These are phyloP conservation scores for Catotricha subobsoleta DNA, from an alignment of 2,888 invertebrate species.

Conservation along the genomic window DNA sequence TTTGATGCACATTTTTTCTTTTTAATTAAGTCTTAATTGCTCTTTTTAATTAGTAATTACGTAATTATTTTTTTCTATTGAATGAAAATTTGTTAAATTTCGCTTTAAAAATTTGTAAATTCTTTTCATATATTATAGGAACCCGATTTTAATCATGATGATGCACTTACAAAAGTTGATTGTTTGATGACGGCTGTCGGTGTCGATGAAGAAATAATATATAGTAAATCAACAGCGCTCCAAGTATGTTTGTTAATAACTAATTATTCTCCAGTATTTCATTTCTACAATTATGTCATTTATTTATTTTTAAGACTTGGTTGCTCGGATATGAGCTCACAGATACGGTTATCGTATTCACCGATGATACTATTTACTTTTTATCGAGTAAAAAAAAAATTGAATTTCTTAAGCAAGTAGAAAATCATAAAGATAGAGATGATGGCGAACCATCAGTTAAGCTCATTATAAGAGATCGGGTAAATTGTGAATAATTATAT, in stretches of 20 bases:
- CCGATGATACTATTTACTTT: slow-evolving; percentile 70
- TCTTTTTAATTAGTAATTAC: background rate
- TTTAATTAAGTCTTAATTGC: background rate
- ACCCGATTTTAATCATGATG: slow-evolving; percentile 44
- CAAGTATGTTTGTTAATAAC: slow-evolving; percentile 40
- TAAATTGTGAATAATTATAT: slow-evolving; percentile 25
- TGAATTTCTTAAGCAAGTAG: slow-evolving; percentile 82
- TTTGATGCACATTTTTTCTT: background rate
- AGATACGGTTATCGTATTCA: slow-evolving; percentile 85
- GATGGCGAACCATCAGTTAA: slow-evolving; percentile 72
- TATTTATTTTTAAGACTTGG: slow-evolving; percentile 52
- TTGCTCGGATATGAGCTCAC: slow-evolving; percentile 91
- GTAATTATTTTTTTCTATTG: no score
- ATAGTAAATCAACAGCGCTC: slow-evolving; percentile 89
- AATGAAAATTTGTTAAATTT: background rate
- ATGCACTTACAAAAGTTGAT: slow-evolving; percentile 69
- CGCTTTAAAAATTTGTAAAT: background rate
- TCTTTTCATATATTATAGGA: slow-evolving; percentile 26
- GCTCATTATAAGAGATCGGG: slow-evolving; percentile 76
- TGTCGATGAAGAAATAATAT: slow-evolving; percentile 85
- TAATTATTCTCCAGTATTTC: background rate
- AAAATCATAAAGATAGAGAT: slow-evolving; percentile 67
- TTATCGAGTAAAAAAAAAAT: slow-evolving; percentile 96
- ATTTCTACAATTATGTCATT: slow-evolving; percentile 1
- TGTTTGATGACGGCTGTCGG: slow-evolving; percentile 84